Conservation (phyloP, 1,140 invertebrate species). For the Orius insidiosus region DNA sequence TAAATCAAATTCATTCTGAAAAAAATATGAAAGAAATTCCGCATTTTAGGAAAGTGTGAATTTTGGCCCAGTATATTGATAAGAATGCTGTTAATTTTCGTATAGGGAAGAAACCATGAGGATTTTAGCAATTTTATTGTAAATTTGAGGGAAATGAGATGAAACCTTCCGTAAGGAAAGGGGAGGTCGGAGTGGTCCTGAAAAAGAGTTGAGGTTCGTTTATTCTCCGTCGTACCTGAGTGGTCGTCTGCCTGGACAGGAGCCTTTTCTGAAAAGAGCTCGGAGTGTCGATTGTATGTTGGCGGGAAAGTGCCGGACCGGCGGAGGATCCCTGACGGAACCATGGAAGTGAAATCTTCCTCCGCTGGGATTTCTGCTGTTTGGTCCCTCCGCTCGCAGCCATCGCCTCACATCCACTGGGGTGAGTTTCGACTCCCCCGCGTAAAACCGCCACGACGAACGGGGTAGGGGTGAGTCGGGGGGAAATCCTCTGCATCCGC, state of each 20-base stretch:
- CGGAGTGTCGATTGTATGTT: constrained; percentile 79
- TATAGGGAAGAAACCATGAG: too few relatives aligned
- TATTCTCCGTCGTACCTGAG: constrained; percentile 23
- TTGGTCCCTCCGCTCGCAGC: constrained; percentile 22
- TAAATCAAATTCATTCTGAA: too few relatives aligned
- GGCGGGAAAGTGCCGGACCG: constrained; percentile 52
- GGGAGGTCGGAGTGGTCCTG: too few relatives aligned
- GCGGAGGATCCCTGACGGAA: constrained; percentile 58
- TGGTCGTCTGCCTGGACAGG: constrained; percentile 37
- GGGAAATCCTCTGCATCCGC: not conserved
- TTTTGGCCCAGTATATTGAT: too few relatives aligned
- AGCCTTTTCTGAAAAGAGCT: constrained; percentile 56
- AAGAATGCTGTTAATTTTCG: too few relatives aligned
- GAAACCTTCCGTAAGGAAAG: too few relatives aligned
- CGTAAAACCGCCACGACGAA: constrained; percentile 6
- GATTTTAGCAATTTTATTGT: too few relatives aligned
- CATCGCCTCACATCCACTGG: constrained; percentile 17
- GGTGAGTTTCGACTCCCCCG: constrained; percentile 15
- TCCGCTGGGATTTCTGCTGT: constrained; percentile 24
- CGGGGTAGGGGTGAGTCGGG: not conserved
- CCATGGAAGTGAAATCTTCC: constrained; percentile 79
- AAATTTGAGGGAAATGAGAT: too few relatives aligned
- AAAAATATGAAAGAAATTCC: too few relatives aligned
- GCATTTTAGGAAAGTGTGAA: too few relatives aligned
- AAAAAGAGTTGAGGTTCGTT: too few relatives aligned